These are phyloP conservation scores for Patella ulyssiponensis DNA, from an alignment of 2,888 invertebrate species.

Conservation along the genomic window DNA sequence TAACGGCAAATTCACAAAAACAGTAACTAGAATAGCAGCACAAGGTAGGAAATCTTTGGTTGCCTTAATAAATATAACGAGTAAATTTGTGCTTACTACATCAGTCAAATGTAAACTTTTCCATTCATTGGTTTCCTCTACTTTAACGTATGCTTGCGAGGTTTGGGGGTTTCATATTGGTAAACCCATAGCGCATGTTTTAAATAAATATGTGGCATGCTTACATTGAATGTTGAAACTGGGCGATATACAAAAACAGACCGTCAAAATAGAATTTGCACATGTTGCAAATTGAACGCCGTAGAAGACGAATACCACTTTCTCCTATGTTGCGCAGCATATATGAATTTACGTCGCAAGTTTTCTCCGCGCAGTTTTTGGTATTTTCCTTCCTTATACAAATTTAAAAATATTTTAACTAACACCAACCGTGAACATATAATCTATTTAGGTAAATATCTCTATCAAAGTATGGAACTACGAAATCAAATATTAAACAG, in stretches of 20 bases:
- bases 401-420: neutral
- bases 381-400: neutral
- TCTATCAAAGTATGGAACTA: neutral
- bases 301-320: neutral
- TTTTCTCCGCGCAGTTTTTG: neutral
- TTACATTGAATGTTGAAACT: neutral
- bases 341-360: neutral
- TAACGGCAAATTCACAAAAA: neutral
- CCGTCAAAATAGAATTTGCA: neutral
- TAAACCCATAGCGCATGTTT: neutral
- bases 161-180: neutral
- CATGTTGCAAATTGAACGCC: neutral
- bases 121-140: neutral
- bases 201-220: neutral
- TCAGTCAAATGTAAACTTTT: neutral
- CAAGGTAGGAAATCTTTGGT: neutral
- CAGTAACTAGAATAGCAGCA: neutral
- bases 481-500: neutral
- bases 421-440: neutral
- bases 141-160: neutral
- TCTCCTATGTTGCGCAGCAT: neutral
- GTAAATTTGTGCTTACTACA: neutral
- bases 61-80: neutral
- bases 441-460: neutral
- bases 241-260: constrained; percentile 6